Conservation (phyloP, 2,113 vertebrate genomes). For the Chlorodrepanis virens region DNA sequence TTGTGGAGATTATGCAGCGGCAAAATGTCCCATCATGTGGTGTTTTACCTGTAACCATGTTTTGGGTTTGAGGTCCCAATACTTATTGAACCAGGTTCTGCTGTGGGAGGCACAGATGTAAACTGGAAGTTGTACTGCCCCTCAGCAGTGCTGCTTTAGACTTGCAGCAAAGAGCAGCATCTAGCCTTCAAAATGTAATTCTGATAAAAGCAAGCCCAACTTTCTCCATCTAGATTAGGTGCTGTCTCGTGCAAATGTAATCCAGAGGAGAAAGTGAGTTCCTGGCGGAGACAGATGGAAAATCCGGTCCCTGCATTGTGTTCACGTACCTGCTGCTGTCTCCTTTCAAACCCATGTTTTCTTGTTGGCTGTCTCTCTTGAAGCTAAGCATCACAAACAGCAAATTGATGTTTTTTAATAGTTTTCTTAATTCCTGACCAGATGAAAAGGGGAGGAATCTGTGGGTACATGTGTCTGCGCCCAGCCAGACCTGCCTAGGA, state of each 20-base stretch:
- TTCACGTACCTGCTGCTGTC: not conserved
- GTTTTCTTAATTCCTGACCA: not conserved
- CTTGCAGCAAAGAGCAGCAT: not conserved
- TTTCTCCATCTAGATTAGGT: not conserved
- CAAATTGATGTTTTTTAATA: not conserved
- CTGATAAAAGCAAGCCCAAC: not conserved
- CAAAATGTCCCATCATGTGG: not conserved
- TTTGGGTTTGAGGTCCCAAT: not conserved
- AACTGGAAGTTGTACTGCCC: not conserved
- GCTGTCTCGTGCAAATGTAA: not conserved
- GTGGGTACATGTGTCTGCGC: not conserved
- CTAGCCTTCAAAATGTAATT: constrained; percentile 1
- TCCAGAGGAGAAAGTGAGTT: not conserved
- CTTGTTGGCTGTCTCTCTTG: not conserved
- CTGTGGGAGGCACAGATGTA: not conserved
- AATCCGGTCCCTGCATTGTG: not conserved
- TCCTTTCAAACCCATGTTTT: not conserved
- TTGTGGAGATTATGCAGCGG: not conserved
- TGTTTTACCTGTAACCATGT: not conserved
- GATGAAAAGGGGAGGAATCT: not conserved
- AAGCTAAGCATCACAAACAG: not conserved
- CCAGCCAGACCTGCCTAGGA: not conserved
- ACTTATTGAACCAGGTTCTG: not conserved
- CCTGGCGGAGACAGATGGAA: not conserved
- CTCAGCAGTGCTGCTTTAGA: not conserved